Conservation (phyloP, 2,888 invertebrate genomes). For the Hololepta plana region DNA sequence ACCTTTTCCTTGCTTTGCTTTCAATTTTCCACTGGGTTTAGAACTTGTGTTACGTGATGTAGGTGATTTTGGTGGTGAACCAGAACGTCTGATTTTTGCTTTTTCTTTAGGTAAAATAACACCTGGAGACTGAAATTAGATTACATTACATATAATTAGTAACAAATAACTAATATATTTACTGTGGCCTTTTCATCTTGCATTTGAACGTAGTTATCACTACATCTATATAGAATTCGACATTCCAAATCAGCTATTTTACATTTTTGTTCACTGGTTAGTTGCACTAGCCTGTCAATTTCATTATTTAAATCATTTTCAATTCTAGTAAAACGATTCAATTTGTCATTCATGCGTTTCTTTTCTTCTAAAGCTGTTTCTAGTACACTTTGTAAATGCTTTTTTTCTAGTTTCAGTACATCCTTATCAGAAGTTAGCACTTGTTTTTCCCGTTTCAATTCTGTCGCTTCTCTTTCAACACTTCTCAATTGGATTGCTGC, state of each 20-base stretch:
- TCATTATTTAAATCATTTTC: slow-evolving; percentile 33
- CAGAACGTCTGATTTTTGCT: too few species aligned
- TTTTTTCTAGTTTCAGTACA: slow-evolving; percentile 34
- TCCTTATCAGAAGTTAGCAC: slow-evolving; percentile 30
- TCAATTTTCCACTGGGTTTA: too few species aligned
- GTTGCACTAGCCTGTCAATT: slow-evolving; percentile 29
- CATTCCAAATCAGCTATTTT: slow-evolving; percentile 29
- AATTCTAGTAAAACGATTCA: slow-evolving; percentile 40
- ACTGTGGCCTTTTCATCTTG: not conserved
- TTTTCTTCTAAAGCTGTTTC: slow-evolving; percentile 36
- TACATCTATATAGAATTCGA: slow-evolving; percentile 7
- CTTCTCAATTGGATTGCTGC: slow-evolving; percentile 28
- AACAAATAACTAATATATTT: too few species aligned
- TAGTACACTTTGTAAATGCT: slow-evolving; percentile 35
- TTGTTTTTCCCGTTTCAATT: slow-evolving; percentile 26
- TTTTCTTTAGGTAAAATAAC: too few species aligned
- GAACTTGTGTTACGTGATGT: too few species aligned
- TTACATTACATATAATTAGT: not conserved
- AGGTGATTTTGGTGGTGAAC: too few species aligned
- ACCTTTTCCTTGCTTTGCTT: too few species aligned
- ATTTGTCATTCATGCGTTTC: slow-evolving; percentile 32
- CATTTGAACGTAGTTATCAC: not conserved
- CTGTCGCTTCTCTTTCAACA: slow-evolving; percentile 29
- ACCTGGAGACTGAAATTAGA: slow-evolving; percentile 1
- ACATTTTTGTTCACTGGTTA: slow-evolving; percentile 26